phyloP scores from a whole-genome alignment of 2,888 invertebrate genomes.

The Sminthurinus aureus region DNA sequence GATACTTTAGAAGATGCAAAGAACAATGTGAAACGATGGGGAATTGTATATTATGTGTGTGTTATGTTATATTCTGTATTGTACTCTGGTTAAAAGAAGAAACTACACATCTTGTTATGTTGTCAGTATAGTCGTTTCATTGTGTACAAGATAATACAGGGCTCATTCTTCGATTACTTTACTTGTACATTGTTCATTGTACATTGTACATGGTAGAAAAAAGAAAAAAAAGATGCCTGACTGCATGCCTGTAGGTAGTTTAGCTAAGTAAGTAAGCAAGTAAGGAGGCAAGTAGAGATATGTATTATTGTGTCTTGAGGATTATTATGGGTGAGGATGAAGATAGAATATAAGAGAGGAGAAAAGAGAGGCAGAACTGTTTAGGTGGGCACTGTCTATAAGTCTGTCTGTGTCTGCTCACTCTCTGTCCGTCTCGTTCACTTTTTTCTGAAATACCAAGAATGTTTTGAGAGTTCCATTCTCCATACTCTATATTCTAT shows the following conservation, averaged over 20 bases:
- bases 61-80: too few relatives aligned
- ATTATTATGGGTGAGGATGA: background rate
- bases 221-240: background rate
- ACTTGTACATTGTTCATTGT: too few relatives aligned
- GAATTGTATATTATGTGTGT: too few relatives aligned
- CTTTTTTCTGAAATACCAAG: constrained; percentile 11
- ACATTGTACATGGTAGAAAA: background rate
- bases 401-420: constrained; percentile 1
- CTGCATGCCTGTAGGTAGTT: background rate
- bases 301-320: background rate
- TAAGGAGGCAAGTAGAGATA: background rate
- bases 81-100: too few relatives aligned
- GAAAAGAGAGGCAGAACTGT: background rate
- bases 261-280: background rate
- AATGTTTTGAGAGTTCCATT: background rate
- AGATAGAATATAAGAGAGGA: background rate
- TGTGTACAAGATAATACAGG: too few relatives aligned
- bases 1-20: too few relatives aligned
- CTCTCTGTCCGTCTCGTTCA: background rate
- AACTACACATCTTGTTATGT: too few relatives aligned
- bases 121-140: too few relatives aligned
- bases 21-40: too few relatives aligned
- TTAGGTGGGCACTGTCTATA: constrained; percentile 1
- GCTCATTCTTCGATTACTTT: background rate
- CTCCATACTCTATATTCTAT: background rate